These are phyloP conservation scores for Micoletzkya japonica DNA, from an alignment of 2,888 invertebrate genomes.

Conservation along the genomic window DNA sequence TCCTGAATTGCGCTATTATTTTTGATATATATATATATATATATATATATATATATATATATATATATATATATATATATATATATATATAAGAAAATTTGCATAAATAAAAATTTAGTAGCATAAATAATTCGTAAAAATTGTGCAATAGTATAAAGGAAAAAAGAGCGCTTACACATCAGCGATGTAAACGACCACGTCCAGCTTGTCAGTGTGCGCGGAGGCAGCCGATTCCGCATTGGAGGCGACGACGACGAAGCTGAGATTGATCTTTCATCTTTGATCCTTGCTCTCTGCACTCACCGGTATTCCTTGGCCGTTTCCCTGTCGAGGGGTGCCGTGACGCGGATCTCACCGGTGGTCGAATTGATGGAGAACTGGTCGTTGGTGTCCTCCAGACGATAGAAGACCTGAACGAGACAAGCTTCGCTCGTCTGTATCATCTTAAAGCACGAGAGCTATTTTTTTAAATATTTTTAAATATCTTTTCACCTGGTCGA, in stretches of 20 bases:
- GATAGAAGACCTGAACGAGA: conserved; percentile 13
- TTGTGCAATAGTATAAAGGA: too few relatives aligned
- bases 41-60: too few relatives aligned
- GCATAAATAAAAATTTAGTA: background rate
- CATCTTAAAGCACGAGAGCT: too few relatives aligned
- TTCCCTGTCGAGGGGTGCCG: conserved; percentile 11
- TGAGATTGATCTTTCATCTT: background rate
- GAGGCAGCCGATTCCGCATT: background rate
- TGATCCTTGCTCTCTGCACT: background rate
- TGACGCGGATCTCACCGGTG: background rate
- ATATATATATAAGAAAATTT: background rate
- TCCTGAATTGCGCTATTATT: conserved; percentile 7
- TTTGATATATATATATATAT: too few relatives aligned
- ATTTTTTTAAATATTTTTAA: too few relatives aligned
- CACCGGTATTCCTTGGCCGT: background rate
- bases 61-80: too few relatives aligned
- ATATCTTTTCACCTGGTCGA: conserved; percentile 6
- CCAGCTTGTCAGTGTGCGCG: background rate
- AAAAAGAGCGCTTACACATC: conserved; percentile 27
- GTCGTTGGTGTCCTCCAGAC: background rate
- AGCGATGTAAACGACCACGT: conserved; percentile 3
- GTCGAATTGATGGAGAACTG: background rate
- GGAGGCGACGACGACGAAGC: conserved; percentile 4
- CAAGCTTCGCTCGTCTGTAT: too few relatives aligned
- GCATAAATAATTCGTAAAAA: too few relatives aligned